Conservation (phyloP, 2,888 invertebrate species). For the Conomelus anceps region DNA sequence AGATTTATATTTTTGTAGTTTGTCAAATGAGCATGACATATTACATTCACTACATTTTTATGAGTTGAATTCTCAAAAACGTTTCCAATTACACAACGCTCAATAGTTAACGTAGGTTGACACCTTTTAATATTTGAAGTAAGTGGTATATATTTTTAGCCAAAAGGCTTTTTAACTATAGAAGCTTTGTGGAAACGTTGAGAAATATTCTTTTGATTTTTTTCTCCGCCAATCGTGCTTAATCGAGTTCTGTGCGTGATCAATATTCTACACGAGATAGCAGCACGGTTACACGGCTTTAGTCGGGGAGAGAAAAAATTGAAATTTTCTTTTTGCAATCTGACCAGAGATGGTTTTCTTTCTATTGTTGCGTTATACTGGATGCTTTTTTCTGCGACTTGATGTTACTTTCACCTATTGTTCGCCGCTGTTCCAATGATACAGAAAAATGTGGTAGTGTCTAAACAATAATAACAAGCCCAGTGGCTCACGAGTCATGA, state of each 20-base stretch:
- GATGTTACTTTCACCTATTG: not conserved
- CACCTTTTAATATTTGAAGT: too few species aligned
- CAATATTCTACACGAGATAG: not conserved
- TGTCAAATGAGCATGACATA: too few species aligned
- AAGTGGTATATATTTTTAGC: too few species aligned
- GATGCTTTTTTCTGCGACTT: not conserved
- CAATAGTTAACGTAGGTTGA: too few species aligned
- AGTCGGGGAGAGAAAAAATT: not conserved
- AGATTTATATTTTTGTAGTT: too few species aligned
- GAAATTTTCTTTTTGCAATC: not conserved
- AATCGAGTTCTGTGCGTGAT: not conserved
- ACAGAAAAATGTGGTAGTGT: not conserved
- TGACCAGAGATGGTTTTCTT: not conserved
- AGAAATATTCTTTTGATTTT: not conserved
- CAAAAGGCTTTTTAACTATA: too few species aligned
- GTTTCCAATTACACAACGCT: too few species aligned
- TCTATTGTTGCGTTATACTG: not conserved
- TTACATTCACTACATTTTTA: too few species aligned
- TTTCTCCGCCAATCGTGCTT: not conserved
- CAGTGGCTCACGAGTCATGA: not conserved
- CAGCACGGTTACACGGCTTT: not conserved
- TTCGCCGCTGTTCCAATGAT: not conserved
- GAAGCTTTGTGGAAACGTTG: not conserved
- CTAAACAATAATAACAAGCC: not conserved
- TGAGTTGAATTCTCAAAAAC: too few species aligned